phyloP scores from a whole-genome alignment of 2,797 vertebrate species.

The Poeciliopsis infans region DNA sequence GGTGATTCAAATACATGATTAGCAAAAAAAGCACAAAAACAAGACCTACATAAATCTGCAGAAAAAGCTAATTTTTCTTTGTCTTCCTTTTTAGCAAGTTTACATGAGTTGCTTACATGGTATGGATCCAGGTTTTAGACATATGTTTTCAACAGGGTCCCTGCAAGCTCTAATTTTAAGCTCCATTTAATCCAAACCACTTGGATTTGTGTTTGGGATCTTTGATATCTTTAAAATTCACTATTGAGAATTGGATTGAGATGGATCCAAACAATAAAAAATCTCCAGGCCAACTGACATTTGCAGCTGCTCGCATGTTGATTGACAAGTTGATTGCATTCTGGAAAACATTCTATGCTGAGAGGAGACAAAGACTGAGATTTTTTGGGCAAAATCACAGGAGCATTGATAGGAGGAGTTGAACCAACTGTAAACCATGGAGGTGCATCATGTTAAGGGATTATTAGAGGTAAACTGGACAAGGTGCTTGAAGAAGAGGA shows the following conservation, averaged over 20 bases:
- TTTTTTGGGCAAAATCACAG: background rate
- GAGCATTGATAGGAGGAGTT: background rate
- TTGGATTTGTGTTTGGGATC: background rate
- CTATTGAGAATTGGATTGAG: background rate
- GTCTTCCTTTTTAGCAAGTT: background rate
- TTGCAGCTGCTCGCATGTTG: background rate
- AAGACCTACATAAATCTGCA: background rate
- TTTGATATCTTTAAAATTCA: background rate
- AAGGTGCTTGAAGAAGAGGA: background rate
- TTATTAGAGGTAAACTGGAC: background rate
- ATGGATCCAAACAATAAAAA: background rate
- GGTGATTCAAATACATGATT: conserved; percentile 2
- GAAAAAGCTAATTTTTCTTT: background rate
- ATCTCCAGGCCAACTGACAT: background rate
- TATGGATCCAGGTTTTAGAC: background rate
- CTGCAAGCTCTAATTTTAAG: background rate
- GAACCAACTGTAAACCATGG: background rate
- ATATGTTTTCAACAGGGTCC: background rate
- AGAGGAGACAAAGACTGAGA: background rate
- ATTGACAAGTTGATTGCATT: background rate
- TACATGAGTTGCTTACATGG: background rate
- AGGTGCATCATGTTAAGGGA: background rate
- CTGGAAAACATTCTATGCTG: background rate
- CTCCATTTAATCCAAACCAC: background rate
- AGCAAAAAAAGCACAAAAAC: background rate